These are phyloP conservation scores for Acridotheres tristis DNA, from an alignment of 2,797 vertebrate genomes.

Conservation along the genomic window DNA sequence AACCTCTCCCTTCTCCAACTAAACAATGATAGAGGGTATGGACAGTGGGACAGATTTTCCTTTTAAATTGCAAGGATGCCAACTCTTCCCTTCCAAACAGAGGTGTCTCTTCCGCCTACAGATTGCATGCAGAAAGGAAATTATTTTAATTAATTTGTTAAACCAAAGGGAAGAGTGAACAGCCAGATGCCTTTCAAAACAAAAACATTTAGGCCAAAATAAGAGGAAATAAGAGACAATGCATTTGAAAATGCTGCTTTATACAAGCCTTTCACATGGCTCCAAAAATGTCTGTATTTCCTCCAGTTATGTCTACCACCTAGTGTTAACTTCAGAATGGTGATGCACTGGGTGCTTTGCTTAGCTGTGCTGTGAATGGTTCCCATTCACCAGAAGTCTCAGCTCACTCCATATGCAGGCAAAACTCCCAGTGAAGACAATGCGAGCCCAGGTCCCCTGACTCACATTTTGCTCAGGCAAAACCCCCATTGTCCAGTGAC, in stretches of 20 bases:
- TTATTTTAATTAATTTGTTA: slow-evolving; percentile 58
- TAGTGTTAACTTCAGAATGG: slow-evolving; percentile 55
- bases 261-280: slow-evolving; percentile 29
- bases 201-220: background rate
- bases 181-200: slow-evolving; percentile 41
- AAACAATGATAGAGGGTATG: background rate
- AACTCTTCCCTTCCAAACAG: background rate
- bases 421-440: slow-evolving; percentile 57
- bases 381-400: slow-evolving; percentile 32
- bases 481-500: background rate
- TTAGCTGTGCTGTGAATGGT: background rate
- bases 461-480: slow-evolving; percentile 49
- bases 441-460: slow-evolving; percentile 25
- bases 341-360: slow-evolving; percentile 44
- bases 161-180: background rate
- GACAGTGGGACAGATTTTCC: background rate
- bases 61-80: background rate
- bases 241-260: slow-evolving; percentile 15
- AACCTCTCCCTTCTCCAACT: background rate
- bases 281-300: slow-evolving; percentile 58
- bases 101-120: background rate
- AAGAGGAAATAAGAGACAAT: slow-evolving; percentile 49
- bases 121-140: background rate
- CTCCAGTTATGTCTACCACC: slow-evolving; percentile 64
- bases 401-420: slow-evolving; percentile 36